A percentile compares a stretch with the other conserved stretches of the same genome.
These are phyloP conservation scores for Encarsia formosa DNA, from an alignment of 2,888 invertebrate genomes.

Conservation along the genomic window DNA sequence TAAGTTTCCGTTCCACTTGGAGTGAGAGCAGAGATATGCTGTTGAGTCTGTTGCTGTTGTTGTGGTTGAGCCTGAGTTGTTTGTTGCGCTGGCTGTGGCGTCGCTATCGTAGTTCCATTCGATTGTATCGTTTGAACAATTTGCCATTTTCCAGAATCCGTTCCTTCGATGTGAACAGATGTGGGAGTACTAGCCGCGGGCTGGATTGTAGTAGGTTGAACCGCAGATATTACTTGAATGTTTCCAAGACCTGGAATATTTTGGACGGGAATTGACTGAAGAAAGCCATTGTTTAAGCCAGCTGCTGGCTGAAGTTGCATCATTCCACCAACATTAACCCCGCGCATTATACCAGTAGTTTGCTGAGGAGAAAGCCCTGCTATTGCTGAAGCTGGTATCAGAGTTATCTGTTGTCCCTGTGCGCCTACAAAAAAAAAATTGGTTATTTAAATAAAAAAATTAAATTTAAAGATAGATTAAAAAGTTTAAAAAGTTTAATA, in stretches of 20 bases:
- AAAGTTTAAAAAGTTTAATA: too few species aligned
- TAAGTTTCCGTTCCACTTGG: constrained; percentile 34
- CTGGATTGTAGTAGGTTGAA: constrained; percentile 49
- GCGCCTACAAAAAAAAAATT: constrained; percentile 52
- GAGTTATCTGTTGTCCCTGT: constrained; percentile 77
- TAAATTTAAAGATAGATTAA: too few species aligned
- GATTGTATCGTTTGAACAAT: constrained; percentile 57
- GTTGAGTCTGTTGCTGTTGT: constrained; percentile 45
- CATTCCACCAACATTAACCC: constrained; percentile 43
- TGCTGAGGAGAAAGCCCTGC: constrained; percentile 47
- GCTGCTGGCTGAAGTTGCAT: constrained; percentile 56
- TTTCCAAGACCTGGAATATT: constrained; percentile 76
- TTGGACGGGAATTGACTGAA: constrained; percentile 70
- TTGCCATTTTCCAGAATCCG: constrained; percentile 73
- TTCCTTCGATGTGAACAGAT: constrained; percentile 73
- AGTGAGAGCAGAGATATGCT: constrained; percentile 33
- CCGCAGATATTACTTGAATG: constrained; percentile 74
- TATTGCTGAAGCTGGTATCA: constrained; percentile 70
- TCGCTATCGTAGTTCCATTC: constrained; percentile 38
- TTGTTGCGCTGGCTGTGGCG: constrained; percentile 40
- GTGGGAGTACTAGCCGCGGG: constrained; percentile 35
- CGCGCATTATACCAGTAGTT: constrained; percentile 45
- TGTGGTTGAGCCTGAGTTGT: constrained; percentile 40
- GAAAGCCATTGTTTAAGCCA: constrained; percentile 49
- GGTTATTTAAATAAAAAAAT: constrained; percentile 18